Percentiles rank a stretch among this genome's conserved stretches.
These are phyloP conservation scores for Bos indicus DNA, from an alignment of 2,113 vertebrate species.

Conservation along the genomic window DNA sequence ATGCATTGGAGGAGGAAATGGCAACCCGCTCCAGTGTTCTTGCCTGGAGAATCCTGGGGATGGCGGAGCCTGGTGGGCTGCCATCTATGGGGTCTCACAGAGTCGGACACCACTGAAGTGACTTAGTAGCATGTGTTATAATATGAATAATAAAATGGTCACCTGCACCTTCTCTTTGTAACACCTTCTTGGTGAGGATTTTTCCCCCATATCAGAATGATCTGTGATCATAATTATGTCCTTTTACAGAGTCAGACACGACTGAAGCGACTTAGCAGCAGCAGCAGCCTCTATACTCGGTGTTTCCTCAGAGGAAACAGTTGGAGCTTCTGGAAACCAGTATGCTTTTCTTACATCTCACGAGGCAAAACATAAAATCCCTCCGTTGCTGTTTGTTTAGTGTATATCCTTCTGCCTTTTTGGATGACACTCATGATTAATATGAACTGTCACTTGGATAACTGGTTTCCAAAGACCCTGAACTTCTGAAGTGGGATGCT, in stretches of 20 bases:
- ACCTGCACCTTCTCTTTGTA: neutral
- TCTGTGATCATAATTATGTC: neutral
- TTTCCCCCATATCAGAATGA: neutral
- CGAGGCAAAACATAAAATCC: neutral
- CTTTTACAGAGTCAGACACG: fast-evolving
- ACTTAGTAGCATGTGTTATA: neutral
- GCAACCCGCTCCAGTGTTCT: too few relatives aligned
- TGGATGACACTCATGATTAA: neutral
- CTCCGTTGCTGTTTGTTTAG: neutral
- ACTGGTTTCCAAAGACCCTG: slow-evolving; percentile 5
- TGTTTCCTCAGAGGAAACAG: neutral
- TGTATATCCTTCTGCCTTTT: neutral
- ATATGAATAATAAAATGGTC: neutral
- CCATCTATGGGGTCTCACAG: too few relatives aligned
- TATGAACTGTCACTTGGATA: neutral
- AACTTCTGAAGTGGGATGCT: slow-evolving; percentile 6
- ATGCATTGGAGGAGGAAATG: too few relatives aligned
- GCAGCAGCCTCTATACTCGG: neutral
- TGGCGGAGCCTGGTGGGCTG: too few relatives aligned
- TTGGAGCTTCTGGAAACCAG: neutral
- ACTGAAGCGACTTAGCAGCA: too few relatives aligned
- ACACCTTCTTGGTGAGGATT: neutral
- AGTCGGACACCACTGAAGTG: too few relatives aligned
- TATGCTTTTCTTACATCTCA: neutral
- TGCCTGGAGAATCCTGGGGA: too few relatives aligned